Evolutionary conservation across 2,113 vertebrate species (phyloP).

Genomic region (Xiphophorus maculatus): DNA sequence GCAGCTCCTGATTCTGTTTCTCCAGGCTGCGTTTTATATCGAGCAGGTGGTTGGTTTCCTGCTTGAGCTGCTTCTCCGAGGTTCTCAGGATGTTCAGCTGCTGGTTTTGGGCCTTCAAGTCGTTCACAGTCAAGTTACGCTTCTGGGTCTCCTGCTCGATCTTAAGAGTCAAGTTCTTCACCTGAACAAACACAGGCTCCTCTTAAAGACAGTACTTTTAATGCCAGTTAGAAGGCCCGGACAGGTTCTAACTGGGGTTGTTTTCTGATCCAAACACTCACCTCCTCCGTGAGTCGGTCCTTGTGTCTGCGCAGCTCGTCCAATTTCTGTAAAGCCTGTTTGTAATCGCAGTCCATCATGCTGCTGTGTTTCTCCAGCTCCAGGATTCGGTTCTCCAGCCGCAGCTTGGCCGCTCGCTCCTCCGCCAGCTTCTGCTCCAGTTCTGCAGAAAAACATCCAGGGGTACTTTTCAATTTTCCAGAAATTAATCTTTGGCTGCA

Average conservation of each 20-base stretch:
- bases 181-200: conserved; percentile 71
- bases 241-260: neutral
- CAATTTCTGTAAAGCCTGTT: conserved; percentile 94
- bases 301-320: conserved; percentile 91
- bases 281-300: conserved; percentile 92
- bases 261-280: conserved; percentile 47
- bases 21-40: conserved; percentile 95
- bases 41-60: conserved; percentile 94
- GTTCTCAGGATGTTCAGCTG: conserved; percentile 90
- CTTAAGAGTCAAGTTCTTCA: conserved; percentile 94
- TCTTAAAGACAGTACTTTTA: no score
- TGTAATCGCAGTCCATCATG: conserved; percentile 96
- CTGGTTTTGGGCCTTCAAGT: conserved; percentile 95
- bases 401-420: conserved; percentile 89
- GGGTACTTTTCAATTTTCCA: neutral
- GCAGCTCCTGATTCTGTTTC: conserved; percentile 95
- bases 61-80: conserved; percentile 96
- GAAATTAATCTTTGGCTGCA: neutral
- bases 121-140: conserved; percentile 93
- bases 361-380: conserved; percentile 95
- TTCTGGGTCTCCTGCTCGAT: conserved; percentile 98
- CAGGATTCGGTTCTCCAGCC: conserved; percentile 91
- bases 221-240: no score
- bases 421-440: conserved; percentile 95
- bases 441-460: conserved; percentile 75